Base-by-base conservation (phyloP, 2,888 invertebrate genomes). In the Folsomia manolachei region DNA sequence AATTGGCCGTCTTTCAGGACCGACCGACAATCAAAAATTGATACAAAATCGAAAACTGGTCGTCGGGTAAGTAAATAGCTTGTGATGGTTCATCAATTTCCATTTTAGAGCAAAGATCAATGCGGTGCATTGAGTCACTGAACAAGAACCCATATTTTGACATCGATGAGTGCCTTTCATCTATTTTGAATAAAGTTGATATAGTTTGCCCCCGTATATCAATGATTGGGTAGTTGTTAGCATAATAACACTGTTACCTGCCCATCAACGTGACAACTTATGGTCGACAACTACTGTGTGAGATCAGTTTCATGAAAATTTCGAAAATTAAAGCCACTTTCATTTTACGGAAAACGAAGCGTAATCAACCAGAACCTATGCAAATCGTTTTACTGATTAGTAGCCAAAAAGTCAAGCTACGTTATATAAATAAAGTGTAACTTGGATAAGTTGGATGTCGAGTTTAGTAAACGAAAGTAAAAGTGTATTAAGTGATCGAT, bases 51-150 rank as follows among this genome's bases (percentile, higher is more conserved):
- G 2, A 27, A 21, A 52, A 25, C 25, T 25, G n/a, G 56, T 27
- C 56, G 52, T 64, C 53, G n/a, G 39, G 23, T 61, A 26, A 67
- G 63, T 52, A 24, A 53, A 67, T 21, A 56, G n/a, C n/a, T n/a
- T 2, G 67, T 56, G 53, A 67, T 71, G 53, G 66, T 56, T 72
- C 71, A 71, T 69, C 70, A 70, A 72, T 63, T 60, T 67, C n/a
- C n/a, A n/a, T n/a, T 70, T 64, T 64, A 77, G 77, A 71, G 77
- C 77, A 77, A 77, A 77, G 77, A 77, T 77, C 77, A 77, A 69
- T 71, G 70, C 75, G 75, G 75, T 77, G 74, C 77, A 72, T 14
- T 56, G 56, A 56, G 26, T 39, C 52, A 27, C 21, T 60, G 27
- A 67, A 56, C 67, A 56, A 67, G 52, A 56, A 67, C 18, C 24